Evolutionary conservation across 2,797 vertebrate genomes (phyloP).

Genomic region (Macropus fuliginosus): DNA sequence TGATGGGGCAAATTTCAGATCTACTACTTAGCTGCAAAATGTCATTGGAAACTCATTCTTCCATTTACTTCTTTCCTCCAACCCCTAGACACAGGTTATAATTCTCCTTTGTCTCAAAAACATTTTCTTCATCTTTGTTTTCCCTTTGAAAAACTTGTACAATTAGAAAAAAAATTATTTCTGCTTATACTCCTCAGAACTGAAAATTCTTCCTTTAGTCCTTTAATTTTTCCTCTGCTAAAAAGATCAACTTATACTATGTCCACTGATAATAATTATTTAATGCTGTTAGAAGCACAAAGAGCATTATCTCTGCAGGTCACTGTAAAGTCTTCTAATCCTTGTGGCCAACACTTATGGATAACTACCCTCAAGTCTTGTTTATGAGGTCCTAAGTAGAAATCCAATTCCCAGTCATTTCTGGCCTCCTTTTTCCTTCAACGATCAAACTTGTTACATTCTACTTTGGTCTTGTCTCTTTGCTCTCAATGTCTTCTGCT

Average conservation of each 20-base stretch:
- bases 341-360: background rate
- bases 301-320: background rate
- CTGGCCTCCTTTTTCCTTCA: background rate
- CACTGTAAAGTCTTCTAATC: background rate
- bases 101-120: background rate
- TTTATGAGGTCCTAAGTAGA: background rate
- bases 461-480: background rate
- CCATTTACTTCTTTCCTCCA: background rate
- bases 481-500: background rate
- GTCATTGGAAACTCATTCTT: background rate
- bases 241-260: background rate
- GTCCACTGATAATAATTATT: background rate
- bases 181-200: background rate
- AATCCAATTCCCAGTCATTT: background rate
- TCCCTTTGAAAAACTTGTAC: background rate
- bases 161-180: background rate
- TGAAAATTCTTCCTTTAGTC: background rate
- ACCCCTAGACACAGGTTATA: background rate
- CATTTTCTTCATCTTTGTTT: background rate
- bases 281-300: background rate
- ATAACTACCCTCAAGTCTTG: background rate
- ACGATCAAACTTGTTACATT: background rate
- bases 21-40: background rate
- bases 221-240: background rate
- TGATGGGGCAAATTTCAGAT: background rate